Conservation (phyloP, 2,113 vertebrate genomes). For the Sterrhoptilus dennistouni region DNA sequence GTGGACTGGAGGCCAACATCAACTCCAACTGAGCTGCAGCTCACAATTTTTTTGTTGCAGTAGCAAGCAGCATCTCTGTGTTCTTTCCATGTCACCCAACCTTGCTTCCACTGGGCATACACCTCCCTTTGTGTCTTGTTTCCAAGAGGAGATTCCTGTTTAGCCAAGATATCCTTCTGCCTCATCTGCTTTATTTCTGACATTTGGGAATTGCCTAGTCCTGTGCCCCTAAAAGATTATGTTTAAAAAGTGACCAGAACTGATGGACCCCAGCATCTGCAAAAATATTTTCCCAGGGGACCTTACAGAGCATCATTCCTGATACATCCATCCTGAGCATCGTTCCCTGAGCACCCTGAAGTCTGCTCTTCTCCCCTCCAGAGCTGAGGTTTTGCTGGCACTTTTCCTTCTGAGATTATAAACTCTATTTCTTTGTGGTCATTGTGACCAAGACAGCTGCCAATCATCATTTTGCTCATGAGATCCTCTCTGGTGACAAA, state of each 20-base stretch:
- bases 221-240: background rate
- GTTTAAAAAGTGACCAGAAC: background rate
- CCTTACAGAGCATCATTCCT: too few relatives aligned
- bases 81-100: background rate
- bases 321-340: too few relatives aligned
- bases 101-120: background rate
- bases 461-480: background rate
- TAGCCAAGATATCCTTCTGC: background rate
- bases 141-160: background rate
- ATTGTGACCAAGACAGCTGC: background rate
- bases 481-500: background rate
- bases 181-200: background rate
- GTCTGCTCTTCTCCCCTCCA: background rate
- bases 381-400: background rate
- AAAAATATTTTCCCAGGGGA: background rate
- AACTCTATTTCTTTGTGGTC: background rate
- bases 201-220: background rate
- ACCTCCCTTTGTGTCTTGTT: background rate
- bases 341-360: background rate
- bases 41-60: fast-evolving
- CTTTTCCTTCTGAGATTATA: background rate
- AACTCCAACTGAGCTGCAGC: background rate
- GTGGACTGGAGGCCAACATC: fast-evolving
- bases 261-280: background rate
- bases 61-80: background rate